Evolutionary conservation across 2,113 vertebrate genomes (phyloP).

Genomic region (Talpa occidentalis): DNA sequence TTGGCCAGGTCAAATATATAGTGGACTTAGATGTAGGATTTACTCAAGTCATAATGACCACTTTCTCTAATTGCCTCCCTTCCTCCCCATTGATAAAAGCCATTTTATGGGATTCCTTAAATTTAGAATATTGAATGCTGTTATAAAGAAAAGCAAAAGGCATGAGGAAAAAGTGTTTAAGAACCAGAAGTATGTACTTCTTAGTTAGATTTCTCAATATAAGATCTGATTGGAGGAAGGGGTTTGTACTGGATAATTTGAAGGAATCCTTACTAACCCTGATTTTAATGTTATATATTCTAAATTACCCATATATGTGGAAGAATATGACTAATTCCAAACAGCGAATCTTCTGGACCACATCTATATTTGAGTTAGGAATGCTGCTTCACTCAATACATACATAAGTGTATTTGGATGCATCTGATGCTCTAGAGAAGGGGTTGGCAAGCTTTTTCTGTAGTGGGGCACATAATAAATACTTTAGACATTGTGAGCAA

Average conservation of each 20-base stretch:
- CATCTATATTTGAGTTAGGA: background rate
- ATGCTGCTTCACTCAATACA: background rate
- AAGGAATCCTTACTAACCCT: background rate
- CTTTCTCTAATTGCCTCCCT: background rate
- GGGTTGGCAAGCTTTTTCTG: background rate
- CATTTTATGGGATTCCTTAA: background rate
- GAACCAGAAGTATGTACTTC: background rate
- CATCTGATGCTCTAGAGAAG: conserved; percentile 1
- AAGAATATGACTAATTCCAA: background rate
- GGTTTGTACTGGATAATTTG: background rate
- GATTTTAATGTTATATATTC: background rate
- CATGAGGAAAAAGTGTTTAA: background rate
- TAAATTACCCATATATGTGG: background rate
- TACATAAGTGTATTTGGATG: background rate
- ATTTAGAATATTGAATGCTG: background rate
- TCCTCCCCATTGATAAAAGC: background rate
- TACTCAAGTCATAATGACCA: background rate
- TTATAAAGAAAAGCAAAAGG: conserved; percentile 31
- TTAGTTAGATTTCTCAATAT: background rate
- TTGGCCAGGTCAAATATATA: background rate
- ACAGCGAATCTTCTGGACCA: background rate
- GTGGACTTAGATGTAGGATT: background rate
- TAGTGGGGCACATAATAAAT: background rate
- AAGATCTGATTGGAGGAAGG: background rate
- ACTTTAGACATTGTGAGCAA: background rate